Conservation (phyloP, 2,113 vertebrate species). For the Tyto alba region DNA sequence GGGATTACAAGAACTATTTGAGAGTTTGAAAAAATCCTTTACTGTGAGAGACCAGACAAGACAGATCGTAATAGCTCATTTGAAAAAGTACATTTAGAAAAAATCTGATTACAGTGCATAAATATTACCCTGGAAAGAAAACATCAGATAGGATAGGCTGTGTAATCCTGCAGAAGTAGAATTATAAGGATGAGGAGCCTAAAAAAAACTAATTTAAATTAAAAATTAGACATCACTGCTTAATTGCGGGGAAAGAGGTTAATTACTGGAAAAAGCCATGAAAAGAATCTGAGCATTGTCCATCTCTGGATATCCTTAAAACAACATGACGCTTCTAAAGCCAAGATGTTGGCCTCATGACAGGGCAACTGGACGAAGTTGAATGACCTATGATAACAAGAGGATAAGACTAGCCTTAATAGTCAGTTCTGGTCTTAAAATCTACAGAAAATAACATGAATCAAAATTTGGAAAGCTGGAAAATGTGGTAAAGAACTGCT, state of each 20-base stretch:
- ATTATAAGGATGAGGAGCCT: neutral
- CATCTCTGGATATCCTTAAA: neutral
- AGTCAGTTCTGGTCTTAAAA: neutral
- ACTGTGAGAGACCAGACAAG: neutral
- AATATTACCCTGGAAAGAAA: neutral
- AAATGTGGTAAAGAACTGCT: neutral
- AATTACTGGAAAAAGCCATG: neutral
- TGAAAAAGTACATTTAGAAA: conserved; percentile 13
- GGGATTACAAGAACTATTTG: neutral
- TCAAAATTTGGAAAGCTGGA: neutral
- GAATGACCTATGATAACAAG: neutral
- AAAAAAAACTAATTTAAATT: neutral
- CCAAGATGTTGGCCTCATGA: neutral
- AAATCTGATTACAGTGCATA: neutral
- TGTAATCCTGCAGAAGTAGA: neutral
- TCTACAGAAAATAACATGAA: neutral
- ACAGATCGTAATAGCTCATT: neutral
- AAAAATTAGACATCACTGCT: neutral
- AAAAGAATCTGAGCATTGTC: neutral
- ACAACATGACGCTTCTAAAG: neutral
- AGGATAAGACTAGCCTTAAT: neutral
- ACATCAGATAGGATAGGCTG: neutral
- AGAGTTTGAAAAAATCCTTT: neutral
- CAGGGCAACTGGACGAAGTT: neutral
- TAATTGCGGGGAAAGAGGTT: neutral